Evolutionary conservation across 2,797 vertebrate genomes (phyloP), one percentile per base, ranked within the genome.

Genomic region (Acestrorhynchus altus): DNA sequence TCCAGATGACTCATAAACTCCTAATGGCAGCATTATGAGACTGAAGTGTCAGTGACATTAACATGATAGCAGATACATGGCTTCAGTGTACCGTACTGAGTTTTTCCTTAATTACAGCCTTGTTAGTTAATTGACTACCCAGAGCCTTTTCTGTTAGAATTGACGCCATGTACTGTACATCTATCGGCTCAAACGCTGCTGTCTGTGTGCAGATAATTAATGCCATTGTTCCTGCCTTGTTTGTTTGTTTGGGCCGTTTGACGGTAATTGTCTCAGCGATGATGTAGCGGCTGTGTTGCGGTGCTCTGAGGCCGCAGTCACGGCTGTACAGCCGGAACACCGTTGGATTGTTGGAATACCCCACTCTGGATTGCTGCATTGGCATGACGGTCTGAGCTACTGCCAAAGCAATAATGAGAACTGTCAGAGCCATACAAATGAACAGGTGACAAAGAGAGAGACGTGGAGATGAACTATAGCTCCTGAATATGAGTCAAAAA

Each of bases 371-470:
- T 89, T 91, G 88, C 91, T 88, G 88, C 88, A 88, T 91, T 92
- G 91, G 91, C 90, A 92, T 89, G 88, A 92, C 85, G 89, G 88
- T 90, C 90, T 92, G 91, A 92, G 90, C 90, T 90, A 85, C 88
- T 89, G 91, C 92, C 91, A 91, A 88, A 87, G 87, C 90, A 91
- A 91, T 93, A 92, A 94, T 92, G 91, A 92, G 91, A 92, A 90
- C 90, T 94, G 92, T 92, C 90, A 94, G 87, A 87, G 82, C 85
- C 88, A 88, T 88, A 92, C 90, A 92, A 92, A 92, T 92, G 91
- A 93, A 92, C 91, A 92, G 92, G 90, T 92, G 91, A 90, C 88
- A 87, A 87, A 57, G 56, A 90, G 87, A 88, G 49, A 81, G 84
- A 83, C 84, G 71, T 67, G 56, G 75, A 63, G 74, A 81, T 81